Base-by-base conservation (phyloP, 2,113 vertebrate species). In the Dissostichus mawsoni region DNA sequence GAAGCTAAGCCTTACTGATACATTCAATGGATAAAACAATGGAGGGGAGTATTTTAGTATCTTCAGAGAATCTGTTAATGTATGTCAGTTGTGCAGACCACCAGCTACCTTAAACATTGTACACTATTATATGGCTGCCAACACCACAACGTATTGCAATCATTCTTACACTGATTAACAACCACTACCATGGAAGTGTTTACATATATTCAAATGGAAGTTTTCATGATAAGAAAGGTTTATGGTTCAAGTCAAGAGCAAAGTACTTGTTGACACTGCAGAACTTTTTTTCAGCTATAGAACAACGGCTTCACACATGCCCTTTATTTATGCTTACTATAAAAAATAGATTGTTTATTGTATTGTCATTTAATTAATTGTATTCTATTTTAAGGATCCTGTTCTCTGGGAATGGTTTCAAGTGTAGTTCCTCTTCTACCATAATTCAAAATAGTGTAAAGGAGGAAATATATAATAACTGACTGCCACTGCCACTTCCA, bases 231-330 rank as follows among this genome's bases (percentile, higher is more conserved):
- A 70, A 78, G 48, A 36, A 62, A 11, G 23, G 33, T 47, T 70
- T 78, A 55, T 70, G 59, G 76, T 48, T 78, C 20, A 55, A 69
- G 36, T 55, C 33, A 56, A 36, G 56, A 55, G 41, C 58, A 70
- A 78, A 78, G 67, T 78, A 11, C 58, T 55, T 78, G 58, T 55
- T 69, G 47, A 62, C 17, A 33, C 33, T 44, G 69, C 50, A 70
- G 45, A 61, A 13, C 50, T 48, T 29, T 41, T 29, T 62, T 4
- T 29, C 16, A 33, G 67, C 51, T 23, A 63, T n/a, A 36, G 33
- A 71, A 20, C 13, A 71, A 64, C 23, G 23, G 56, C 36, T 20
- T 3, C 48, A 69, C 41, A 23, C 11, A 3, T 25, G 18, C 64
- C 51, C 23, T 11, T 25, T 36, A 11, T 4, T 12, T 29, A 18